A percentile compares a stretch with the other conserved stretches of the same genome.
These are phyloP conservation scores for Gonioctena quinquepunctata DNA, from an alignment of 1,140 invertebrate species.

Conservation along the genomic window DNA sequence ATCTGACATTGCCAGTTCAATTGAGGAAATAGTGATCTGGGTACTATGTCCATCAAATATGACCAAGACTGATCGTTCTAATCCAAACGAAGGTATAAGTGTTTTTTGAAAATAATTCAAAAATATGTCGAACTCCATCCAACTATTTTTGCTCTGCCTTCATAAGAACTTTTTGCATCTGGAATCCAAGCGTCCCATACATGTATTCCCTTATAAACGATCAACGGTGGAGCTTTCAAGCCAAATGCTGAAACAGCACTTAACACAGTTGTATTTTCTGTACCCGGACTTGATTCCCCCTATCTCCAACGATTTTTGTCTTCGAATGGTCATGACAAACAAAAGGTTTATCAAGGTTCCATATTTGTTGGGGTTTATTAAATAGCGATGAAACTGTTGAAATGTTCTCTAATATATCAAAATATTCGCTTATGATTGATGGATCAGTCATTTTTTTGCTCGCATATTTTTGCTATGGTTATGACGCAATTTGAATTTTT, in stretches of 20 bases:
- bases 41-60: background rate
- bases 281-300: background rate
- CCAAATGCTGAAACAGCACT: background rate
- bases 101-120: background rate
- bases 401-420: no score
- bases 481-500: no score
- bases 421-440: no score
- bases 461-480: no score
- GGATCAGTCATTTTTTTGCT: no score
- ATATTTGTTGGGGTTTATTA: background rate
- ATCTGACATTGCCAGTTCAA: background rate
- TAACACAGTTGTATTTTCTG: background rate
- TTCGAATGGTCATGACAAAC: background rate
- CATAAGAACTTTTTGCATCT: background rate
- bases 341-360: background rate
- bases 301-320: background rate
- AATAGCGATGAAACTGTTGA: no score
- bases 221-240: background rate
- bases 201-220: background rate
- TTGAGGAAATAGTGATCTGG: background rate
- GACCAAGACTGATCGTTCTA: background rate
- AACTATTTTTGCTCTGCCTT: background rate
- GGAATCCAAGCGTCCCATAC: background rate
- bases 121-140: background rate
- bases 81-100: background rate